These are phyloP conservation scores for Cremastinae sp. DNA, from an alignment of 2,888 invertebrate genomes.

Conservation along the genomic window DNA sequence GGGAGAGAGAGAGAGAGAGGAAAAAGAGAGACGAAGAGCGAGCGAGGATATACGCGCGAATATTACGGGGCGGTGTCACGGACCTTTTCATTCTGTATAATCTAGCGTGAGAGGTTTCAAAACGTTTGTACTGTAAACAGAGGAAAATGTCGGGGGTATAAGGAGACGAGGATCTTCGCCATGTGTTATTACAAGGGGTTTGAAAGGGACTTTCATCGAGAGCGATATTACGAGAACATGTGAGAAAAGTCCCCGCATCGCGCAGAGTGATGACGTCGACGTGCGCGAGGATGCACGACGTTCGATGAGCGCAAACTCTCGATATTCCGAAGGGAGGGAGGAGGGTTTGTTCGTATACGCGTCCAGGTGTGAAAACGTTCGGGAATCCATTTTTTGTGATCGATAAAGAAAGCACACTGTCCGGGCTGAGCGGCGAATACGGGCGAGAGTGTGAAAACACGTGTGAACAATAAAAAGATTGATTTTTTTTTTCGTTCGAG, in stretches of 20 bases:
- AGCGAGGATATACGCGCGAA: not conserved
- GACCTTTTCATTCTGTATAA: conserved; percentile 46
- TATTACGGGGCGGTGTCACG: conserved; percentile 11
- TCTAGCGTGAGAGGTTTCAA: conserved; percentile 42
- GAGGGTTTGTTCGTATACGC: conserved; percentile 48
- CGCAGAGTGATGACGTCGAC: not conserved
- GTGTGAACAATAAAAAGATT: not conserved
- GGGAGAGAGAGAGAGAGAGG: conserved; percentile 12
- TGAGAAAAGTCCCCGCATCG: not conserved
- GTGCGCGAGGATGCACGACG: not conserved
- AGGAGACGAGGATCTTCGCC: conserved; percentile 62
- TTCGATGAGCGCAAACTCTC: conserved; percentile 34
- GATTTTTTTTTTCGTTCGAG: conserved; percentile 22
- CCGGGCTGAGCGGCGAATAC: not conserved
- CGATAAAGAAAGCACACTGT: conserved; percentile 67
- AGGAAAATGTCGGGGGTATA: conserved; percentile 25
- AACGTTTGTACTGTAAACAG: conserved; percentile 71
- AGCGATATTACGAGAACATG: conserved; percentile 65
- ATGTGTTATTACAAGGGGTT: conserved; percentile 74
- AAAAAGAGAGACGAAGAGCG: conserved; percentile 8
- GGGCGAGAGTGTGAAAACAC: too few relatives aligned
- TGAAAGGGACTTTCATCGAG: conserved; percentile 60
- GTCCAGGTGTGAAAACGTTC: conserved; percentile 61
- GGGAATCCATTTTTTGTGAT: conserved; percentile 66
- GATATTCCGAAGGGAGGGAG: too few relatives aligned